Evolutionary conservation across 2,113 vertebrate species (phyloP).

Genomic region (Prietella phreatophila): DNA sequence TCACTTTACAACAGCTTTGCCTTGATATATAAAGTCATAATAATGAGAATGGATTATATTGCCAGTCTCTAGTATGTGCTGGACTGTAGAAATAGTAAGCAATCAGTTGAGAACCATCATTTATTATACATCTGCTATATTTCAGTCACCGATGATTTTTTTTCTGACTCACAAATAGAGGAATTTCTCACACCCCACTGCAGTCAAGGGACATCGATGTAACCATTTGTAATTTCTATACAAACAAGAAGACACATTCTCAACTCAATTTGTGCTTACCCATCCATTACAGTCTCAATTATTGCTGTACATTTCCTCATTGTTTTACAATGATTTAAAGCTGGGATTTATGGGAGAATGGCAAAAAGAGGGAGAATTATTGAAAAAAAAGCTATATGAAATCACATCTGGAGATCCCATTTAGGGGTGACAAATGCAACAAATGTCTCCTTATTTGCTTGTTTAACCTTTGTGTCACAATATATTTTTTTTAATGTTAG

Average conservation of each 20-base stretch:
- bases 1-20: not conserved
- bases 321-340: not conserved
- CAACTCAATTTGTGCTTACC: slow-evolving; percentile 36
- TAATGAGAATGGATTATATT: not conserved
- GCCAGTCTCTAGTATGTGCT: not conserved
- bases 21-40: slow-evolving; percentile 13
- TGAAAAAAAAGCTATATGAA: not conserved
- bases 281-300: slow-evolving; percentile 38
- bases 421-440: not conserved
- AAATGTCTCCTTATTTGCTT: not conserved
- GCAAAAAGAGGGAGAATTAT: not conserved
- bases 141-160: slow-evolving; percentile 2
- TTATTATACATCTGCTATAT: slow-evolving; percentile 53
- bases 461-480: not conserved
- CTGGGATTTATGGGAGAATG: not conserved
- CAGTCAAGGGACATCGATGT: not conserved
- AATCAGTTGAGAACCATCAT: slow-evolving; percentile 14
- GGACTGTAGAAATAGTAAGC: slow-evolving; percentile 22
- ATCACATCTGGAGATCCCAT: not conserved
- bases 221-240: not conserved
- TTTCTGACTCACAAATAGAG: slow-evolving; percentile 9
- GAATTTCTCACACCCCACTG: not conserved
- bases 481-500: not conserved
- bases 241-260: slow-evolving; percentile 14
- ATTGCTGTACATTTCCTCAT: not conserved